Evolutionary conservation across 2,113 vertebrate species (phyloP), one percentile per base, ranked within the genome.

Genomic region (Mustela nigripes): DNA sequence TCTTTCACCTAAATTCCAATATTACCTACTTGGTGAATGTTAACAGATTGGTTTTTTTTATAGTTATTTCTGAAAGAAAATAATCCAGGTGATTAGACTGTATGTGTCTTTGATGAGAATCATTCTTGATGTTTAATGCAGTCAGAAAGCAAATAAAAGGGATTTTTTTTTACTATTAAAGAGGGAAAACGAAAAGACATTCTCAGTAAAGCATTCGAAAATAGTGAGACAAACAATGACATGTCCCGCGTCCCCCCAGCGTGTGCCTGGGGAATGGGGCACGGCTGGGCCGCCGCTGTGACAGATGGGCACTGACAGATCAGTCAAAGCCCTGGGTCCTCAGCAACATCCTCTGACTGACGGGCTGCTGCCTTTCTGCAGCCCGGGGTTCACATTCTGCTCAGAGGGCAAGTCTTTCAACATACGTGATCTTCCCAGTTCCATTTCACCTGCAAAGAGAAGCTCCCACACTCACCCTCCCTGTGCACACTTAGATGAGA

Each of bases 31-130:
- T 74, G 71, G 42, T 1, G 71, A 89, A 97, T 97, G 50, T 21
- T 83, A 97, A 96, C 67, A 87, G 81, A 95, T 71, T 92, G 73
- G 73, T 56, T 93, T 89, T 42, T 5, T 95, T 94, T 71, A 90
- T 50, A 63, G 62, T 88, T 92, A 93, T 95, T 96, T 96, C 48
- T 92, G 50, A 86, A 96, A 93, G 84, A 86, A 89, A 74, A 63
- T 53, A 65, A 96, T 87, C 63, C 84, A 84, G 85, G 58, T 95
- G 91, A 96, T 95, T 83, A 69, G 65, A 67, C 28, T 90, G 82
- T 24, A 53, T 74, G 81, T 80, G 91, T 97, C 84, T 98, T 84
- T 97, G 63, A 97, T 90, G n/a, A 92, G 80, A 65, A 79, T 81
- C 74, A 91, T 95, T 96, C 89, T 94, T 94, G 86, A 89, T 0